Percentiles rank a stretch among this genome's conserved stretches.
Conservation (phyloP, 1,140 invertebrate species). For the Marisa cornuarietis region DNA sequence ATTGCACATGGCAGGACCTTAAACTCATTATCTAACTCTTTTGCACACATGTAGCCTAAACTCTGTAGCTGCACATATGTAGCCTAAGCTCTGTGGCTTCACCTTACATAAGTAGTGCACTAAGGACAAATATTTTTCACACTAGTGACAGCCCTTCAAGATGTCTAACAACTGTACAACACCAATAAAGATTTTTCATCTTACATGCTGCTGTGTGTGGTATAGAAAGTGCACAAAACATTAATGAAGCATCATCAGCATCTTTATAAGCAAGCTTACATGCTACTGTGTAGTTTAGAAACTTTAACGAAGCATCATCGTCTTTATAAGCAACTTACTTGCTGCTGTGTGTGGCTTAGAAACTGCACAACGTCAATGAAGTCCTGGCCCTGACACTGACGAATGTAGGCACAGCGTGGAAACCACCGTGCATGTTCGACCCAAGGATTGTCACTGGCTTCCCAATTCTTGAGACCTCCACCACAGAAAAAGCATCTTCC, state of each 20-base stretch:
- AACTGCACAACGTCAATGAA: conserved; percentile 71
- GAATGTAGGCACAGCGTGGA: conserved; percentile 79
- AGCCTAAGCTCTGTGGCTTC: too few species aligned
- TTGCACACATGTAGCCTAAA: too few species aligned
- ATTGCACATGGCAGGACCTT: too few species aligned
- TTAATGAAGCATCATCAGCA: not conserved
- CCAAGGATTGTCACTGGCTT: conserved; percentile 77
- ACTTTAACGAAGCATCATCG: not conserved
- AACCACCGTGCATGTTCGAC: conserved; percentile 73
- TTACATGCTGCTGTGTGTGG: conserved; percentile 7
- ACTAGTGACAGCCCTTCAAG: too few species aligned
- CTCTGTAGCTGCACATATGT: too few species aligned
- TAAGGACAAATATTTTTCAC: too few species aligned
- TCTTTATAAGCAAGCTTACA: conserved; percentile 2
- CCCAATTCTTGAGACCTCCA: conserved; percentile 78
- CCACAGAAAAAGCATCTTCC: conserved; percentile 86
- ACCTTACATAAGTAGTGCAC: too few species aligned
- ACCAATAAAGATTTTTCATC: too few species aligned
- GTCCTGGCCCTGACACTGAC: conserved; percentile 77
- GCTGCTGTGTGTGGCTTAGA: conserved; percentile 4
- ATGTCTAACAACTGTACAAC: too few species aligned
- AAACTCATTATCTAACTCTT: too few species aligned
- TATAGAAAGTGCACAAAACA: conserved; percentile 1
- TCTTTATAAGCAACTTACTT: conserved; percentile 11
- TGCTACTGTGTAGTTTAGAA: not conserved